Conservation (phyloP, 2,888 invertebrate species). For the Brachynemurus nebulosus region DNA sequence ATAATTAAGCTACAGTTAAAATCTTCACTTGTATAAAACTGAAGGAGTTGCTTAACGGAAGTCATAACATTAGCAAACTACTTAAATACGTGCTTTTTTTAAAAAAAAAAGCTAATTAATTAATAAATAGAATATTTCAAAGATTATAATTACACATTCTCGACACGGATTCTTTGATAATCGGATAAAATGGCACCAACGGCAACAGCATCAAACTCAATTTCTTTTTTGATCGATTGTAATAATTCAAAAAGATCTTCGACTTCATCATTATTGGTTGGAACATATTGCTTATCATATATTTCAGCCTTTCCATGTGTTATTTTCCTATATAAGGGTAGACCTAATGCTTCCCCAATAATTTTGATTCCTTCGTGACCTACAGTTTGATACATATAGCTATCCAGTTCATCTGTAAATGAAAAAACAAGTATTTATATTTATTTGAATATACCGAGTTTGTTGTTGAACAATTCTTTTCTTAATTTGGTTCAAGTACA, state of each 20-base stretch:
- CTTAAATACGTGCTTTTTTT: no score
- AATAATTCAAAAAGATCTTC: constrained; percentile 88
- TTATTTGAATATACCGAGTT: no score
- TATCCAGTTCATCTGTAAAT: constrained; percentile 73
- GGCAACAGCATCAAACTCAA: constrained; percentile 81
- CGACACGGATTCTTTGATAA: constrained; percentile 94
- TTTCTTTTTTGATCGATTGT: constrained; percentile 55
- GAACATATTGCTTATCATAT: constrained; percentile 62
- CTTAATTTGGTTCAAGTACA: not conserved
- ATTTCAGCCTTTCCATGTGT: constrained; percentile 77
- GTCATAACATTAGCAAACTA: no score
- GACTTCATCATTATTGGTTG: constrained; percentile 84
- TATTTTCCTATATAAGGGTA: constrained; percentile 75
- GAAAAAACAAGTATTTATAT: constrained; percentile 8
- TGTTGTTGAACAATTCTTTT: not conserved
- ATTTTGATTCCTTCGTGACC: constrained; percentile 88
- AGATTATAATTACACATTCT: constrained; percentile 98
- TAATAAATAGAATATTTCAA: no score
- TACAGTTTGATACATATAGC: constrained; percentile 99
- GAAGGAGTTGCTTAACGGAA: no score
- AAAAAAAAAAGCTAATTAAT: no score
- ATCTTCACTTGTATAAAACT: no score
- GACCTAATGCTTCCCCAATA: constrained; percentile 84
- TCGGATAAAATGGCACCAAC: constrained; percentile 97
- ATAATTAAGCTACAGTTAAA: no score